These are phyloP conservation scores for Nothoprocta perdicaria DNA, from an alignment of 2,113 vertebrate genomes.

Conservation along the genomic window DNA sequence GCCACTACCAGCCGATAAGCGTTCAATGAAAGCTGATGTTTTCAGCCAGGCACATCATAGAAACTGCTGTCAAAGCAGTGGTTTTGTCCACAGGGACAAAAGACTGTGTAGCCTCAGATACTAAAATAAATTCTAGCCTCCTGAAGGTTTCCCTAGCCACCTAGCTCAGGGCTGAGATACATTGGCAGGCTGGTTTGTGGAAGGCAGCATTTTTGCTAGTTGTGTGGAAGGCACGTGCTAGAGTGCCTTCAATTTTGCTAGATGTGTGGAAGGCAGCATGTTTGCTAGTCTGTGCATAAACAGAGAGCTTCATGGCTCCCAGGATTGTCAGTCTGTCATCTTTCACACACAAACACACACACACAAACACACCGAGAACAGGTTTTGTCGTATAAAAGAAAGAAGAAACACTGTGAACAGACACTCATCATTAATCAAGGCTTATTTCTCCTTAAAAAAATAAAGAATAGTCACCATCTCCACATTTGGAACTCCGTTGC, in stretches of 20 bases:
- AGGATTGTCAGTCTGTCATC: slow-evolving; percentile 65
- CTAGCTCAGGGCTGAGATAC: background rate
- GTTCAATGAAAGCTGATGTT: background rate
- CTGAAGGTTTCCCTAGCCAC: background rate
- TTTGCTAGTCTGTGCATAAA: slow-evolving; percentile 51
- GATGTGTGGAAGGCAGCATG: background rate
- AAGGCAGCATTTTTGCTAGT: slow-evolving; percentile 24
- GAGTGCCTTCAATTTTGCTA: background rate
- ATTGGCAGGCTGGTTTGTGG: background rate
- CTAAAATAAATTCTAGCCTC: background rate
- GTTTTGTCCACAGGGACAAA: background rate
- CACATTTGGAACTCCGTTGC: slow-evolving; percentile 54
- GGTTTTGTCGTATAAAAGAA: slow-evolving; percentile 69
- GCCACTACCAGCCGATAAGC: background rate
- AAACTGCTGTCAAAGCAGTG: background rate
- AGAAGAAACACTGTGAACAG: slow-evolving; percentile 48
- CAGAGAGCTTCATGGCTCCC: slow-evolving; percentile 50
- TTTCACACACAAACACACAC: background rate
- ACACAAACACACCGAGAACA: slow-evolving; percentile 7
- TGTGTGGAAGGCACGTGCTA: background rate
- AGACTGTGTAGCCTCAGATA: background rate
- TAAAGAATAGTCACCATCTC: slow-evolving; percentile 28
- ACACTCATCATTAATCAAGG: slow-evolving; percentile 65
- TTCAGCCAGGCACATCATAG: background rate
- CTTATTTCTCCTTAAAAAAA: slow-evolving; percentile 14